Evolutionary conservation across 2,888 invertebrate genomes (phyloP), one percentile per base, ranked within the genome.

Genomic region (Strigamia crassipes): DNA sequence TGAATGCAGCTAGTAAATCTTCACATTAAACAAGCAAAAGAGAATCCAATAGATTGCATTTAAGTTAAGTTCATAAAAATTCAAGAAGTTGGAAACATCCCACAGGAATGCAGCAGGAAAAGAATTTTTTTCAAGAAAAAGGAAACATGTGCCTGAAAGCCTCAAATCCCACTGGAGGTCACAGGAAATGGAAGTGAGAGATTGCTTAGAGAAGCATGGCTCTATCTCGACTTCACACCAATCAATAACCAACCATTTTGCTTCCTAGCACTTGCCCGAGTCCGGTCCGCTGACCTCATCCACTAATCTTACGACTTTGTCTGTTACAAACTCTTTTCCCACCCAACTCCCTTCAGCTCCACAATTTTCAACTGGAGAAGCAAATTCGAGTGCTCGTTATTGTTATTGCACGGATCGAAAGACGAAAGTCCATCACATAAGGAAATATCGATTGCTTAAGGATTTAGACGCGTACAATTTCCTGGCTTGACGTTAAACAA

Each of bases 171-270:
- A 66, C 66, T 66, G 66, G 66, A 66, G 66, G 66, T 66, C 66
- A 66, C 6, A 66, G 66, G 66, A 66, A 66, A 66, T 66, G 66
- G 66, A 66, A 66, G 66, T 27, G 66, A 66, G 66, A 66, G 66
- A 66, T 66, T 66, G 66, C 66, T 66, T 31, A 66, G 66, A 66
- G 66, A 15, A 66, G 66, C 66, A 66, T 66, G 66, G 66, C 66
- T 66, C 66, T 23, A 66, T 66, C 66, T 66, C 27, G 66, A 31
- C 27, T 31, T 66, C 31, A 31, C 13, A 31, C 27, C 27, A 66
- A 66, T 66, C 66, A 66, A 66, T 66, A 66, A 66, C 51, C 23
- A 66, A 21, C 66, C 66, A 66, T 66, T 66, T 66, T 66, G 61
- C 61, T 66, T 10, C 51, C 51, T 15, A 23, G 66, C 23, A 23